Conservation (phyloP, 2,888 invertebrate species). For the Latheticus oryzae region DNA sequence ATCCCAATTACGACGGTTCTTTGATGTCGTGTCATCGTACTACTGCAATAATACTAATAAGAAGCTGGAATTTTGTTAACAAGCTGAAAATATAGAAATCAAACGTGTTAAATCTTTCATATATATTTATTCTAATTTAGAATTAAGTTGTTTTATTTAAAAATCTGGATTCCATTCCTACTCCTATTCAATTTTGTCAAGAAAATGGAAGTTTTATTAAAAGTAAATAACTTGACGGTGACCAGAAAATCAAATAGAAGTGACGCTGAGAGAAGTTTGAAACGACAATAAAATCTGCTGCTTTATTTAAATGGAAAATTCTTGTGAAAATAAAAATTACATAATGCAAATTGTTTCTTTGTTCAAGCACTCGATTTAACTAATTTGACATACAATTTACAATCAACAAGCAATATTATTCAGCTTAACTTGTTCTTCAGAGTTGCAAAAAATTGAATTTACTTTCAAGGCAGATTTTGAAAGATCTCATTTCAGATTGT, state of each 20-base stretch:
- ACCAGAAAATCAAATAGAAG: constrained; percentile 37
- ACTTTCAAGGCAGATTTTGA: too few species aligned
- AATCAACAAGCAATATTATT: too few species aligned
- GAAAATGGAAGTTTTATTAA: constrained; percentile 40
- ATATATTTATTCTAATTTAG: constrained; percentile 30
- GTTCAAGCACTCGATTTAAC: too few species aligned
- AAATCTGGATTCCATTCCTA: constrained; percentile 34
- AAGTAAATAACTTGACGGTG: constrained; percentile 40
- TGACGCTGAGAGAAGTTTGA: constrained; percentile 13
- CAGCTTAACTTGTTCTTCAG: too few species aligned
- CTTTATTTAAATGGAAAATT: too few species aligned
- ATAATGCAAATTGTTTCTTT: too few species aligned
- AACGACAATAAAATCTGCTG: constrained; percentile 22
- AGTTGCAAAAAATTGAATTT: too few species aligned
- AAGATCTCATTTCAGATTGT: too few species aligned
- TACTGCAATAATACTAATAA: too few species aligned
- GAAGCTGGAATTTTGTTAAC: too few species aligned
- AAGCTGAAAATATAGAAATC: constrained; percentile 20
- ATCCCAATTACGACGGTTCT: constrained; percentile 27
- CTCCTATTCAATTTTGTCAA: constrained; percentile 35
- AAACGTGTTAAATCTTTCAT: constrained; percentile 8
- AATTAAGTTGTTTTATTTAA: constrained; percentile 24
- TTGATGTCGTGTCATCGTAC: constrained; percentile 23
- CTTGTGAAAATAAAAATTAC: too few species aligned
- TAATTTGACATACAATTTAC: too few species aligned